Evolutionary conservation across 2,888 invertebrate species (phyloP).

Genomic region (Thymelicus lineola): DNA sequence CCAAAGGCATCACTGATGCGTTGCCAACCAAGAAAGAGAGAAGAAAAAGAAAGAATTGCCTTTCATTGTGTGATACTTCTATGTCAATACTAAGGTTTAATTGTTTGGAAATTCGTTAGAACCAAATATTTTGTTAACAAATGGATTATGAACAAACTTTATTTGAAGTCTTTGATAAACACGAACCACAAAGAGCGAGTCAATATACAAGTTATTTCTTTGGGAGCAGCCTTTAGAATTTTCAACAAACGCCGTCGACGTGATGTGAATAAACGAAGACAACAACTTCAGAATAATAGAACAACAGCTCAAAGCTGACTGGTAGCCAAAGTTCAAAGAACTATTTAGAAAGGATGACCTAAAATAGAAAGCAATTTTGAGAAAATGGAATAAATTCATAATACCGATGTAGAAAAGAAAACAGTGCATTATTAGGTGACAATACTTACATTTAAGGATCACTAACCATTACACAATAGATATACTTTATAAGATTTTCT

Average conservation of each 20-base stretch:
- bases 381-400: not conserved
- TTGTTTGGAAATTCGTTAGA: not conserved
- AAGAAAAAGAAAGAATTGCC: too few relatives aligned
- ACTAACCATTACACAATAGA: too few relatives aligned
- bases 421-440: too few relatives aligned
- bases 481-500: too few relatives aligned
- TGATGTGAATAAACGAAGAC: not conserved
- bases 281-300: not conserved
- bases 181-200: conserved; percentile 7
- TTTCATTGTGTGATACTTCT: too few relatives aligned
- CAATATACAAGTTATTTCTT: conserved; percentile 4
- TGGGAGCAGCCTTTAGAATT: conserved; percentile 1
- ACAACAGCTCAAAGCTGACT: conserved; percentile 7
- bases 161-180: not conserved
- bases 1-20: too few relatives aligned
- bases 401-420: too few relatives aligned
- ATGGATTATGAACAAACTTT: not conserved
- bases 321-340: conserved; percentile 4
- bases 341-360: not conserved
- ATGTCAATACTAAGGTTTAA: not conserved
- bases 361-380: not conserved
- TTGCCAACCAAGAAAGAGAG: too few relatives aligned
- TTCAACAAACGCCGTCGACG: not conserved
- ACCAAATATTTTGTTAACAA: not conserved
- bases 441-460: too few relatives aligned